phyloP scores from a whole-genome alignment of 2,888 invertebrate species.

The Polyommatus iphigenia region DNA sequence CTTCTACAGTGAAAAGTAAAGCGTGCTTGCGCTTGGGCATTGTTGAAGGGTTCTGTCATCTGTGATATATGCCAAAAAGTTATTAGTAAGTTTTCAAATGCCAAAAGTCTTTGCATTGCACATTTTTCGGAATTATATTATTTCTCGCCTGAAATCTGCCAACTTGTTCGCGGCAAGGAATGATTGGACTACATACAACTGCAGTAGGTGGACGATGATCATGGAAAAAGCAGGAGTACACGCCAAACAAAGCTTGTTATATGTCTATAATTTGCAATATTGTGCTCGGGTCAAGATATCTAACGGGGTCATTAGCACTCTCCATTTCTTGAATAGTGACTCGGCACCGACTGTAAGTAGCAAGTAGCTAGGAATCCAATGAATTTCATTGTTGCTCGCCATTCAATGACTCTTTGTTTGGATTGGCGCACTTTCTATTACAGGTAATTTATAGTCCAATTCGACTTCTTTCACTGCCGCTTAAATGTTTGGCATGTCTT shows the following conservation, averaged over 20 bases:
- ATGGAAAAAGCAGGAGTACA: not conserved
- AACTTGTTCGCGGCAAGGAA: no score
- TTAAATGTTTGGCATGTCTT: not conserved
- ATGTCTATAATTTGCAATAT: slow-evolving; percentile 20
- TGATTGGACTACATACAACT: no score
- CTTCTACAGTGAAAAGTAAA: not conserved
- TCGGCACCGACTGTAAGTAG: not conserved
- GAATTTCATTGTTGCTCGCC: slow-evolving; percentile 14
- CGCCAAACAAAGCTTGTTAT: not conserved
- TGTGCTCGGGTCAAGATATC: not conserved
- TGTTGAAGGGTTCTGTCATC: no score
- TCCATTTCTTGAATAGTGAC: slow-evolving; percentile 11
- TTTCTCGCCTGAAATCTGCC: no score
- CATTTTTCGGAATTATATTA: no score
- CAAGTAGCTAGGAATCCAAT: slow-evolving; percentile 17
- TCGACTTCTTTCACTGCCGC: slow-evolving; percentile 10
- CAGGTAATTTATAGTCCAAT: slow-evolving; percentile 10
- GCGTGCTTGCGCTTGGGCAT: no score
- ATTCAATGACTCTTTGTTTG: slow-evolving; percentile 23
- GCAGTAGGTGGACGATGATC: not conserved
- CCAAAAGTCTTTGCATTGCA: no score
- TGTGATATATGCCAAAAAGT: not conserved
- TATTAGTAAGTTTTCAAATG: no score
- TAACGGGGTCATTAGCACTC: slow-evolving; percentile 4
- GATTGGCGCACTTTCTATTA: slow-evolving; percentile 28